Conservation (phyloP, 2,113 vertebrate species). For the Anser cygnoides region DNA sequence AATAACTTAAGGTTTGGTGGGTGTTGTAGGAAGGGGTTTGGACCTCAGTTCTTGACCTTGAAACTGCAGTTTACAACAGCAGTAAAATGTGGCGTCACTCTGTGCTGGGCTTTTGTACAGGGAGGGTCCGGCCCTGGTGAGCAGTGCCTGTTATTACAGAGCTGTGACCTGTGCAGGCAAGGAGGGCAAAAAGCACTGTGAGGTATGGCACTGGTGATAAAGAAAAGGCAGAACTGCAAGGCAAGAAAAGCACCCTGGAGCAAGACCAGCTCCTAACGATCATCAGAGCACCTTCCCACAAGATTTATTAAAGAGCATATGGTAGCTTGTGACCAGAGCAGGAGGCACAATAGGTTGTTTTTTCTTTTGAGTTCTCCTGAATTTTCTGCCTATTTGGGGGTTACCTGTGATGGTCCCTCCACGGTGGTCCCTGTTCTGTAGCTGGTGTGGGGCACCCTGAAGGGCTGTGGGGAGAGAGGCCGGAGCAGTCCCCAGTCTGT, state of each 20-base stretch:
- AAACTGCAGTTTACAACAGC: neutral
- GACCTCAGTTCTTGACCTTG: neutral
- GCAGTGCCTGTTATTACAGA: neutral
- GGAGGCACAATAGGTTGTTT: neutral
- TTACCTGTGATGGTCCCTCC: neutral
- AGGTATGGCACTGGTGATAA: neutral
- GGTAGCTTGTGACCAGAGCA: neutral
- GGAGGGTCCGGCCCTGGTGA: neutral
- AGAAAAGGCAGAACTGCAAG: neutral
- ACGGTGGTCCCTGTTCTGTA: neutral
- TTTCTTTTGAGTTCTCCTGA: neutral
- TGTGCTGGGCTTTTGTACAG: fast-evolving
- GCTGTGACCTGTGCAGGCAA: neutral
- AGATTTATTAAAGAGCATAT: neutral
- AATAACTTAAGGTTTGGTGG: neutral
- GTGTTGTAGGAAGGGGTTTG: neutral
- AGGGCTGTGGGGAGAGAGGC: neutral
- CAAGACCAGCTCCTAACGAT: neutral
- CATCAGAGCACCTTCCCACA: neutral
- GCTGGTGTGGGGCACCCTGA: neutral
- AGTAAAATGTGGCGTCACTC: neutral
- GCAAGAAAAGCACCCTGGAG: neutral
- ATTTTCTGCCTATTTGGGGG: neutral
- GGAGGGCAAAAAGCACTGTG: neutral
- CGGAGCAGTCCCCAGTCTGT: neutral